Base-by-base conservation (phyloP, 2,797 vertebrate genomes). In the Chiroxiphia lanceolata region DNA sequence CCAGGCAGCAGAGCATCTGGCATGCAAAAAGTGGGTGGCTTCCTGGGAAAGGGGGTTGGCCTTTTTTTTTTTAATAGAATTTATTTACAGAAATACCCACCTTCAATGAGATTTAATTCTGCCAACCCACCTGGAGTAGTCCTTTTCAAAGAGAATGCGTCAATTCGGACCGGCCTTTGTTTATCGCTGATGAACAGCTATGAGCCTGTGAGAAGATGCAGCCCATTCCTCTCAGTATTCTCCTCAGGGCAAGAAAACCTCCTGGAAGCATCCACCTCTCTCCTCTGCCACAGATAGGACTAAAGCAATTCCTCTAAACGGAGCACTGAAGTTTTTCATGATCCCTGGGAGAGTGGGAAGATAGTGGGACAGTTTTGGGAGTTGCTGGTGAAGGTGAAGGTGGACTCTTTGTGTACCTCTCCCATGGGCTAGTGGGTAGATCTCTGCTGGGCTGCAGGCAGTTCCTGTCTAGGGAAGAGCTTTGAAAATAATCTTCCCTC, bases 1-100 rank as follows among this genome's bases (percentile, higher is more conserved):
- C 97, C 97, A 97, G 95, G 83, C 86, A 95, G 93, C n/a, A 31
- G 90, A 95, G 94, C 96, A 96, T 93, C 95, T 97, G 96, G 93
- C 89, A 93, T 91, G 96, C 91, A 95, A 95, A 94, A 96, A 95
- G 83, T 81, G 91, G 88, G 93, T 90, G 95, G 96, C 84, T 96
- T 95, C 95, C 87, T 83, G 72, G 50, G 71, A 87, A 93, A 87
- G 29, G 11, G 22, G 40, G 3, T 44, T 86, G 85, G 70, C 16
- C 87, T 71, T 85, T 50, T 80, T 67, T 67, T 67, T 15, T 40
- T 38, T 61, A 91, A 91, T 57, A 40, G 50, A 54, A 83, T 77
- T 74, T 74, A 12, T 90, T 91, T 77, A 61, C 34, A 57, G 31
- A 95, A 94, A 64, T 80, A 85, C n/a, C 40, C 38, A 92, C 78